Conservation (phyloP, 2,113 vertebrate genomes). For the Oxygymnocypris stewartii region DNA sequence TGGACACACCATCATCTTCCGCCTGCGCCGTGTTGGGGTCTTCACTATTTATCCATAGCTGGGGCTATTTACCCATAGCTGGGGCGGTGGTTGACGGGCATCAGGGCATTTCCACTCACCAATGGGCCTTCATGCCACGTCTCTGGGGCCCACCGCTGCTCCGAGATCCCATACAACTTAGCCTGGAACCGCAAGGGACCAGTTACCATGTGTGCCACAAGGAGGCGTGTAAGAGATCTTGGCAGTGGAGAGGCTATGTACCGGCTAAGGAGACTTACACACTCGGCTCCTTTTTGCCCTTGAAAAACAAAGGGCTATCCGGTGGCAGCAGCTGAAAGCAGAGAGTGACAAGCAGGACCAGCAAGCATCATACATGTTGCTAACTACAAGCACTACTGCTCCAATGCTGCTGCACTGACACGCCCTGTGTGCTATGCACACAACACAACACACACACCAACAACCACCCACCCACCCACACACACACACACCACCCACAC, state of each 20-base stretch:
- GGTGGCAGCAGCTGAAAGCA: constrained; percentile 31
- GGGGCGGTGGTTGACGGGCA: constrained; percentile 41
- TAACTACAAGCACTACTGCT: too few relatives aligned
- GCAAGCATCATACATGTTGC: too few relatives aligned
- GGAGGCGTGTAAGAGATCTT: too few relatives aligned
- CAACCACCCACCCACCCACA: too few relatives aligned
- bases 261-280: constrained; percentile 19
- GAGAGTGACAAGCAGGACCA: neutral
- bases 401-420: too few relatives aligned
- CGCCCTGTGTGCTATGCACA: too few relatives aligned
- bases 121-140: constrained; percentile 20
- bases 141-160: neutral
- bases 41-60: too few relatives aligned
- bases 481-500: too few relatives aligned
- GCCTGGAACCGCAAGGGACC: too few relatives aligned
- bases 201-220: too few relatives aligned
- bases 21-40: neutral
- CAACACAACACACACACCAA: too few relatives aligned
- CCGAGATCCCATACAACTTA: too few relatives aligned
- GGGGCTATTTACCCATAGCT: constrained; percentile 45
- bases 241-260: constrained; percentile 15
- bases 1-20: neutral
- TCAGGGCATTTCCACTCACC: constrained; percentile 24
- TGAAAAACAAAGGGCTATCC: neutral
- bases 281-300: neutral